Base-by-base conservation (phyloP, 1,140 invertebrate species). In the Homalodisca vitripennis region DNA sequence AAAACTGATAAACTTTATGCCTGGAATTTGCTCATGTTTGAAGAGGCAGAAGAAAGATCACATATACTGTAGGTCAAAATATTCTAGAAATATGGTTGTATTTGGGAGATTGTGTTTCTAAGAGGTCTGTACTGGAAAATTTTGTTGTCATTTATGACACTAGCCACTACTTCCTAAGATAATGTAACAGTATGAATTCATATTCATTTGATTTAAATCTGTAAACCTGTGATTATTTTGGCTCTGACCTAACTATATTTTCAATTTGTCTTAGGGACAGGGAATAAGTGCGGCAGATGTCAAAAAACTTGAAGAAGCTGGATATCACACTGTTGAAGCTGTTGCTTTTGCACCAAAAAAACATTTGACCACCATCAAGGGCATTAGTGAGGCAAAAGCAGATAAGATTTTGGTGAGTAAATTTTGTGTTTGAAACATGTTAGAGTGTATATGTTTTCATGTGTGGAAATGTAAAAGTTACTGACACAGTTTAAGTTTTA, bases 321-420 rank as follows among this genome's bases (percentile, higher is more conserved):
- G 97, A 14, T 97, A 89, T 76, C 88, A 96, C 75, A 99, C 98
- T 0, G 92, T 99, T 0, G 97, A 99, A 80, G 87, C 97, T 0
- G 88, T 99, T 24, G 97, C 97, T 3, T 98, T 92, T 84, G 88
- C 95, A 1, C 93, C 97, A 0, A 98, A 96, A 77, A 98, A 98
- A 80, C 85, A 88, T 76, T 79, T 99, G 0, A 78, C 97, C 12
- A 79, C 86, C 6, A 95, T 99, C 22, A 98, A 98, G 83, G 98
- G 98, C 1, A 96, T 99, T 62, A 97, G 94, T 69, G 98, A 99
- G 79, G 90, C 90, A 13, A 99, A 99, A 81, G 97, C 95, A 27
- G 98, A 99, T 73, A 98, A 98, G 84, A 91, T 99, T 70, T 75
- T 97, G 66, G 86, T 88, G 80, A 17, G 6, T 41, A 41, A 10